A percentile compares a stretch with the other conserved stretches of the same genome.
These are phyloP conservation scores for Ophion slaviceki DNA, from an alignment of 2,888 invertebrate species.

Conservation along the genomic window DNA sequence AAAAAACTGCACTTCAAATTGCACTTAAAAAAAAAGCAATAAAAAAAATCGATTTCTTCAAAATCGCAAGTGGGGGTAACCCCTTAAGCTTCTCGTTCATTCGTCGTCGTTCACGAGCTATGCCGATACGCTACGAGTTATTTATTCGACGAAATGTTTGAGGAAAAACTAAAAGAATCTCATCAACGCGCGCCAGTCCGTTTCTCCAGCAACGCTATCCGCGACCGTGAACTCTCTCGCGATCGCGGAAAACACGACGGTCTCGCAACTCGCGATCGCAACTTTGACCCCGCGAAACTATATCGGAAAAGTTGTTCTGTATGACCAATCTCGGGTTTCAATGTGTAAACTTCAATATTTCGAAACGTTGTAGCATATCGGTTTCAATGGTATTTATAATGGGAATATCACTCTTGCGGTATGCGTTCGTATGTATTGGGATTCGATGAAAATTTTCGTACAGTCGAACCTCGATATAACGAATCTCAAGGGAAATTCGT, in stretches of 20 bases:
- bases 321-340: not conserved
- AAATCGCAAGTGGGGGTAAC: too few species aligned
- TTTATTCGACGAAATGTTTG: not conserved
- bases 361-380: not conserved
- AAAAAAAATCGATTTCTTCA: too few species aligned
- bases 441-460: too few species aligned
- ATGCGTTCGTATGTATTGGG: not conserved
- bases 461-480: too few species aligned
- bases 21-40: too few species aligned
- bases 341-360: not conserved
- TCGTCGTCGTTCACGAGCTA: not conserved
- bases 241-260: slow-evolving; percentile 42
- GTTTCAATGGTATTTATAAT: not conserved
- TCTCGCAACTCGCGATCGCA: slow-evolving; percentile 7
- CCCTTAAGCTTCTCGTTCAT: slow-evolving; percentile 18
- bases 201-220: slow-evolving; percentile 28
- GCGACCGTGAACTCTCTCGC: slow-evolving; percentile 36
- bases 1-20: too few species aligned
- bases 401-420: not conserved
- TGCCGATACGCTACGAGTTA: not conserved
- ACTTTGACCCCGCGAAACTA: slow-evolving; percentile 47
- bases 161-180: not conserved
- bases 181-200: not conserved
- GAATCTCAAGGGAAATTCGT: too few species aligned
- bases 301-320: slow-evolving; percentile 21